These are phyloP conservation scores for Pantala flavescens DNA, from an alignment of 1,140 invertebrate species.

Conservation along the genomic window DNA sequence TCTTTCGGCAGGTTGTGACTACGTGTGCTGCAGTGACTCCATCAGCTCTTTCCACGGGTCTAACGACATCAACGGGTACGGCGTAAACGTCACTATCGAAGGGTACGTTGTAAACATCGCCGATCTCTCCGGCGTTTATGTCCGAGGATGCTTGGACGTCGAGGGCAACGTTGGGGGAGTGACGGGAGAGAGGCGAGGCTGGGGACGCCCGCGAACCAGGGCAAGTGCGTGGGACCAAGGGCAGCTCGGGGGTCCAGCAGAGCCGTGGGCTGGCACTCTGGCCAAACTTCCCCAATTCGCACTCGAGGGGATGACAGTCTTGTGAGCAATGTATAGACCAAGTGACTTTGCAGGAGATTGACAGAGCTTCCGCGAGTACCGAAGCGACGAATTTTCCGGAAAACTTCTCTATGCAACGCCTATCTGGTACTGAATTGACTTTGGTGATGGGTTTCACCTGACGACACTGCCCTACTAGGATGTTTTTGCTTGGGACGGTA, in stretches of 20 bases:
- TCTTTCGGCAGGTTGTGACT: constrained; percentile 19
- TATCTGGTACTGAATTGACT: not conserved
- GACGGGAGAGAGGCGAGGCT: constrained; percentile 62
- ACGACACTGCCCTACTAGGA: not conserved
- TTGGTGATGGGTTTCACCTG: not conserved
- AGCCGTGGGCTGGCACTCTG: constrained; percentile 31
- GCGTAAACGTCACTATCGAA: constrained; percentile 78
- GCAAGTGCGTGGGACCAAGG: constrained; percentile 50
- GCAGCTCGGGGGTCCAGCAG: constrained; percentile 49
- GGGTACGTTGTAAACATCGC: constrained; percentile 74
- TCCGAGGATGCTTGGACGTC: constrained; percentile 68
- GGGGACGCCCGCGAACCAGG: constrained; percentile 61
- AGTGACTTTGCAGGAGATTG: constrained; percentile 21
- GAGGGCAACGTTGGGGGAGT: constrained; percentile 58
- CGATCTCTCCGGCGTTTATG: constrained; percentile 58
- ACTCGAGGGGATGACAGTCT: constrained; percentile 29
- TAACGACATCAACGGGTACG: constrained; percentile 66
- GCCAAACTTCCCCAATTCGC: not conserved
- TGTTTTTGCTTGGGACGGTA: not conserved
- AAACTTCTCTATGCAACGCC: constrained; percentile 21
- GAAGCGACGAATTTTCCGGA: constrained; percentile 21
- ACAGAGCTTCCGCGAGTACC: constrained; percentile 29
- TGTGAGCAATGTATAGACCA: constrained; percentile 32
- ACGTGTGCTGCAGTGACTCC: constrained; percentile 31
- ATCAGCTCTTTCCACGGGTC: constrained; percentile 26